A percentile compares a stretch with the other conserved stretches of the same genome.
Conservation (phyloP, 2,888 invertebrate species). For the Itoplectis maculator region DNA sequence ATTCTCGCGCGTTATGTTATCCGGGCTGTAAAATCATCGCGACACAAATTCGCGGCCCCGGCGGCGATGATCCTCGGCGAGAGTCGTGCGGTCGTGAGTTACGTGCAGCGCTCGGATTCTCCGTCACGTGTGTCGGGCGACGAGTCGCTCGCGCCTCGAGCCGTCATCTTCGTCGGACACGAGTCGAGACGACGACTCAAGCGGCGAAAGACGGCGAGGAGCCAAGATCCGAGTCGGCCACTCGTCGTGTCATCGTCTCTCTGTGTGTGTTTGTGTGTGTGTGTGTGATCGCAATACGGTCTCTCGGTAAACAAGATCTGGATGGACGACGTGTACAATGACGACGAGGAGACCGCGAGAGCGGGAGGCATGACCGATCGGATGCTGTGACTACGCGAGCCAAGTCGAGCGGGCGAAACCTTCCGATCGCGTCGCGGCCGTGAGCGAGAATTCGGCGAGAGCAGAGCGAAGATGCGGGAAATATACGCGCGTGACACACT, state of each 20-base stretch:
- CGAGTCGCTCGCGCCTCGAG: neutral
- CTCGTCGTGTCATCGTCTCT: slow-evolving; percentile 19
- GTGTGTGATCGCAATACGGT: slow-evolving; percentile 31
- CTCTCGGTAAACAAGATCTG: slow-evolving; percentile 47
- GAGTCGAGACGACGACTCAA: too few species aligned
- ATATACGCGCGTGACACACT: slow-evolving; percentile 27
- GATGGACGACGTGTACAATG: slow-evolving; percentile 23
- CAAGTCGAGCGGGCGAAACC: slow-evolving; percentile 56
- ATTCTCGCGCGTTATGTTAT: slow-evolving; percentile 17
- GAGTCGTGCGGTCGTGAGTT: too few species aligned
- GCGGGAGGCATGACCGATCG: slow-evolving; percentile 16
- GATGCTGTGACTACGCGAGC: slow-evolving; percentile 51
- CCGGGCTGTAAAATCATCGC: neutral
- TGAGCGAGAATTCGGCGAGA: slow-evolving; percentile 54
- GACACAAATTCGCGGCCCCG: neutral
- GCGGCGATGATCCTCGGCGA: too few species aligned
- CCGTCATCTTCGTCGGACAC: too few species aligned
- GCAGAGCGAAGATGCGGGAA: neutral
- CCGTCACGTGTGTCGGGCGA: neutral
- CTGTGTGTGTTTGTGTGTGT: too few species aligned
- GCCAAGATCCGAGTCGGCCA: slow-evolving; percentile 29
- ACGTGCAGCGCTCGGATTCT: neutral
- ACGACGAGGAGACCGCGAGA: neutral
- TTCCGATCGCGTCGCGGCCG: slow-evolving; percentile 57
- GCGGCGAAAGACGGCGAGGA: slow-evolving; percentile 23